These are phyloP conservation scores for Nettapus auritus DNA, from an alignment of 2,113 vertebrate species.

Conservation along the genomic window DNA sequence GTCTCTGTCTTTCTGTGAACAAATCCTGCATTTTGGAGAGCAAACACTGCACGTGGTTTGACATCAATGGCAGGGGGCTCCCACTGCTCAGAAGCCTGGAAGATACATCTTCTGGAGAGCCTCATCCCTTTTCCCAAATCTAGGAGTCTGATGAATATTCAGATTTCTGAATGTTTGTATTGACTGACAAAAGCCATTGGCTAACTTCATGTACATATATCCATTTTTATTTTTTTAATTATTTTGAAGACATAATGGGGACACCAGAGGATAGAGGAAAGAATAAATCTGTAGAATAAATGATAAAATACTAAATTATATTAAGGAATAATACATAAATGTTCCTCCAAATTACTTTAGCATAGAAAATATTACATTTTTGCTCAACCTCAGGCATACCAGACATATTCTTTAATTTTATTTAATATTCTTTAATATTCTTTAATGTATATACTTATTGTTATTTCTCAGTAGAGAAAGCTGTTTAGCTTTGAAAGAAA, in stretches of 20 bases:
- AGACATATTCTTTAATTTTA: not conserved
- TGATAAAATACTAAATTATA: not conserved
- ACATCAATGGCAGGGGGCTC: not conserved
- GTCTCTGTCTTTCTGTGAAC: not conserved
- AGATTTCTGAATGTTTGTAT: not conserved
- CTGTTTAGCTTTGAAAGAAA: not conserved
- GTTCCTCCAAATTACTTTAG: not conserved
- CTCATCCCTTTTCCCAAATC: not conserved
- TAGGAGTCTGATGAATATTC: not conserved
- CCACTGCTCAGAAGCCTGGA: not conserved
- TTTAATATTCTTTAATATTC: not conserved
- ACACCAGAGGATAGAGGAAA: not conserved
- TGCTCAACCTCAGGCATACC: not conserved
- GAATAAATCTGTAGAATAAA: not conserved
- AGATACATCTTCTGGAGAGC: not conserved
- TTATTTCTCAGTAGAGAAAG: not conserved
- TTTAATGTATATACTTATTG: not conserved
- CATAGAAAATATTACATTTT: not conserved
- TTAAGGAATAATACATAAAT: not conserved
- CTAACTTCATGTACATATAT: not conserved
- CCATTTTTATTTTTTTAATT: not conserved
- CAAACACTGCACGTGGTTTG: accelerated
- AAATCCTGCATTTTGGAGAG: not conserved
- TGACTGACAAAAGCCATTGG: not conserved
- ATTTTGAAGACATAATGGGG: not conserved